phyloP scores from a whole-genome alignment of 1,140 invertebrate genomes.

The Eriocheir sinensis region DNA sequence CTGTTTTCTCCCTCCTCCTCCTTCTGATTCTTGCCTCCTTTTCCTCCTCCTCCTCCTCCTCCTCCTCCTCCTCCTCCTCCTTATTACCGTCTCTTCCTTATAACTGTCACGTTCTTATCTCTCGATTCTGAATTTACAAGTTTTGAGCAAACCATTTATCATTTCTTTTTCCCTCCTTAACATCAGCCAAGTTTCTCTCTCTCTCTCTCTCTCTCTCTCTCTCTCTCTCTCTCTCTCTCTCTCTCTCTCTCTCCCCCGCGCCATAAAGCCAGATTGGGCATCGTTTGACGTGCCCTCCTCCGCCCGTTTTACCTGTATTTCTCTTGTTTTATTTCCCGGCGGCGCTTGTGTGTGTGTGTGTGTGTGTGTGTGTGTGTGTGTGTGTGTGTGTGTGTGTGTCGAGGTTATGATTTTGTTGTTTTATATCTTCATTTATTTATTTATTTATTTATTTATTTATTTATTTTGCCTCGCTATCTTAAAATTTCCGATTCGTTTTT shows the following conservation, averaged over 20 bases:
- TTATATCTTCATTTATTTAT: background rate
- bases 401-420: background rate
- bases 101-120: background rate
- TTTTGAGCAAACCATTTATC: too few species aligned
- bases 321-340: background rate
- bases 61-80: background rate
- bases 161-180: background rate
- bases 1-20: background rate
- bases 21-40: background rate
- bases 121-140: background rate
- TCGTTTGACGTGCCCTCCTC: conserved; percentile 14
- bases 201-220: background rate
- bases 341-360: background rate
- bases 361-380: conserved; percentile 20
- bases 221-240: conserved; percentile 50
- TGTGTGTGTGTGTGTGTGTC: background rate
- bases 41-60: background rate
- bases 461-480: too few species aligned
- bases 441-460: too few species aligned
- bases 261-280: conserved; percentile 8
- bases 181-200: too few species aligned
- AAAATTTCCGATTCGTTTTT: too few species aligned
- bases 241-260: background rate
- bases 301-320: conserved; percentile 37
- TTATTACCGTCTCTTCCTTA: background rate